A percentile compares a stretch with the other conserved stretches of the same genome.
Evolutionary conservation across 1,140 invertebrate species (phyloP).

Genomic region (Tyrophagus putrescentiae): DNA sequence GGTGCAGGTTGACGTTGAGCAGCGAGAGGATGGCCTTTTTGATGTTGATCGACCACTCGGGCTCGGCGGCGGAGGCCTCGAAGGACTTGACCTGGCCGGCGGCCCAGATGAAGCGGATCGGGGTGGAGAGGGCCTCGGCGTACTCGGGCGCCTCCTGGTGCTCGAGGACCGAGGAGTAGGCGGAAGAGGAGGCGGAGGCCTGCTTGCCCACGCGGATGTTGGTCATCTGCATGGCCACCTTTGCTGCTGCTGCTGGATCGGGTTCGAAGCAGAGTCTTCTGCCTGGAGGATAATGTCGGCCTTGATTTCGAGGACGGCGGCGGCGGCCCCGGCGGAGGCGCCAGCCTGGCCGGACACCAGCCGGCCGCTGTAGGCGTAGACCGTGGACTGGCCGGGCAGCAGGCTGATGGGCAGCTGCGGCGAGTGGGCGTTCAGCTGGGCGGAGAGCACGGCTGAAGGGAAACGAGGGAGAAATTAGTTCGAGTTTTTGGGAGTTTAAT

Average conservation of each 20-base stretch:
- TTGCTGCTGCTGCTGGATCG: too few relatives aligned
- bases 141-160: constrained; percentile 17
- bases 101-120: constrained; percentile 21
- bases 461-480: background rate
- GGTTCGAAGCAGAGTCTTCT: too few relatives aligned
- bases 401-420: constrained; percentile 38
- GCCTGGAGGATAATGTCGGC: constrained; percentile 24
- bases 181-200: too few relatives aligned
- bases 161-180: constrained; percentile 11
- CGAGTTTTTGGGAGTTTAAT: too few relatives aligned
- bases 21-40: constrained; percentile 32
- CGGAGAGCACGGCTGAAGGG: background rate
- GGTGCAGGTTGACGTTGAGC: constrained; percentile 31
- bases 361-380: constrained; percentile 26
- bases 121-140: constrained; percentile 19
- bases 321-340: constrained; percentile 25
- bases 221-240: constrained; percentile 16
- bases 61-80: constrained; percentile 27
- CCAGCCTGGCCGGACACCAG: constrained; percentile 26
- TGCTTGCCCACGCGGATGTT: constrained; percentile 18
- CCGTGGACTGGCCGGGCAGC: constrained; percentile 23
- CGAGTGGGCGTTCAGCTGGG: constrained; percentile 14
- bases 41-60: constrained; percentile 33
- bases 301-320: constrained; percentile 26
- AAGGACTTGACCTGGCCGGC: constrained; percentile 27